phyloP scores from a whole-genome alignment of 2,797 vertebrate species.

The Pangasius macronema region DNA sequence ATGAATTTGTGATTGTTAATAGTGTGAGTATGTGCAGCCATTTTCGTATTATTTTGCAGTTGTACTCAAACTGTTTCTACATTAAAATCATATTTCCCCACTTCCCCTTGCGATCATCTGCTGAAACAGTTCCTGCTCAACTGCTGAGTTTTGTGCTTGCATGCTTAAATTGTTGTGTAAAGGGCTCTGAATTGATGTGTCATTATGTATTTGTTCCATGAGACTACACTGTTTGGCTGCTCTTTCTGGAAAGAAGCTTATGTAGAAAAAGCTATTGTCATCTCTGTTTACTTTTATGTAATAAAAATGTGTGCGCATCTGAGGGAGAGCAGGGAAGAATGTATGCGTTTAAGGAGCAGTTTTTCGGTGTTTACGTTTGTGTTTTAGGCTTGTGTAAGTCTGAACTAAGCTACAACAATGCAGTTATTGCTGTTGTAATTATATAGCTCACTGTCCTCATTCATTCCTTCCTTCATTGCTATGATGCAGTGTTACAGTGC shows the following conservation, averaged over 20 bases:
- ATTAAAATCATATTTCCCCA: slow-evolving; percentile 20
- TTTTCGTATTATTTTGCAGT: not conserved
- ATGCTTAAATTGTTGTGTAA: slow-evolving; percentile 17
- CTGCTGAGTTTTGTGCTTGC: slow-evolving; percentile 30
- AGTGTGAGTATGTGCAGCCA: not conserved
- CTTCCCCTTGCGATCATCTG: slow-evolving; percentile 10
- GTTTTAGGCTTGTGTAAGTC: not conserved
- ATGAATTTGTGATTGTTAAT: not conserved
- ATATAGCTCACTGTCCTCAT: slow-evolving; percentile 9
- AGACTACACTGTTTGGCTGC: slow-evolving; percentile 11
- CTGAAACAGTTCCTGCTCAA: slow-evolving; percentile 18
- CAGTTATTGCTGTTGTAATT: slow-evolving; percentile 8
- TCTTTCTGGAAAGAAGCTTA: slow-evolving; percentile 33
- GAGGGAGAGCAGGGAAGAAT: not conserved
- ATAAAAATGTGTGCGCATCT: not conserved
- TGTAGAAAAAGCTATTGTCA: slow-evolving; percentile 26
- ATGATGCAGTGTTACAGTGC: not conserved
- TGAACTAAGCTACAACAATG: not conserved
- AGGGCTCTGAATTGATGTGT: slow-evolving; percentile 33
- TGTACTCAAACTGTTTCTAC: not conserved
- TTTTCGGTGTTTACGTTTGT: not conserved
- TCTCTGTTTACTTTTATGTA: not conserved
- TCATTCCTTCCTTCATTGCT: not conserved
- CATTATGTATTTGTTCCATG: slow-evolving; percentile 37
- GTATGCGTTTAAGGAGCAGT: not conserved